Percentiles rank a stretch among this genome's conserved stretches.
Evolutionary conservation across 2,113 vertebrate genomes (phyloP).

Genomic region (Eidolon helvum): DNA sequence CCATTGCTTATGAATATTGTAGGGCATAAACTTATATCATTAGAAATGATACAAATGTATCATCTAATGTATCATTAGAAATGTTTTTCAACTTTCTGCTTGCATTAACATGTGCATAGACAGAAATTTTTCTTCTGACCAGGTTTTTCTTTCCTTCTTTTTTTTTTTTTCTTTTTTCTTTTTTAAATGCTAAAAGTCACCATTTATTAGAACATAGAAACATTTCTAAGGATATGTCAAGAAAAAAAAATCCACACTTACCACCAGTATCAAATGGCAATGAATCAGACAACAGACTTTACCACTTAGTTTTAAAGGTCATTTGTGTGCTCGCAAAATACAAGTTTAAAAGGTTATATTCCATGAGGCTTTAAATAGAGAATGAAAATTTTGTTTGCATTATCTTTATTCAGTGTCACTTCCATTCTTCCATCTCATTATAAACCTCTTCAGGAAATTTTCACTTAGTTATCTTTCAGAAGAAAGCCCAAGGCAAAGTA

Average conservation of each 20-base stretch:
- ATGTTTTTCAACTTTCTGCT: not conserved
- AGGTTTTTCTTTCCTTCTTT: not conserved
- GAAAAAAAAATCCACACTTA: not conserved
- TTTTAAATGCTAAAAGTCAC: not conserved
- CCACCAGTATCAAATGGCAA: not conserved
- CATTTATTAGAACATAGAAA: not conserved
- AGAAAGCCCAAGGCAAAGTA: conserved; percentile 10
- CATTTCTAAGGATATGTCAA: not conserved
- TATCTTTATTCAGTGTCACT: not conserved
- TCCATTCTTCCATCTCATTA: conserved; percentile 8
- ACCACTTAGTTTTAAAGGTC: conserved; percentile 68
- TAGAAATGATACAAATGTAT: not conserved
- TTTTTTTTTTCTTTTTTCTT: not conserved
- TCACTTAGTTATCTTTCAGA: conserved; percentile 8
- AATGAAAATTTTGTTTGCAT: conserved; percentile 55
- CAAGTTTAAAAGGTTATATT: conserved; percentile 64
- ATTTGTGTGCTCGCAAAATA: conserved; percentile 53
- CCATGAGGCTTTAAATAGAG: conserved; percentile 56
- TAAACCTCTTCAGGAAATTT: conserved; percentile 10
- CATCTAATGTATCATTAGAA: not conserved
- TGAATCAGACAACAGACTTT: conserved; percentile 53
- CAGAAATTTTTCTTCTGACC: not conserved
- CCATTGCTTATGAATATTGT: not conserved
- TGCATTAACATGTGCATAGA: not conserved
- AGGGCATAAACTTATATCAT: not conserved